phyloP scores from a whole-genome alignment of 2,888 invertebrate genomes.

The Lithodes maja region DNA sequence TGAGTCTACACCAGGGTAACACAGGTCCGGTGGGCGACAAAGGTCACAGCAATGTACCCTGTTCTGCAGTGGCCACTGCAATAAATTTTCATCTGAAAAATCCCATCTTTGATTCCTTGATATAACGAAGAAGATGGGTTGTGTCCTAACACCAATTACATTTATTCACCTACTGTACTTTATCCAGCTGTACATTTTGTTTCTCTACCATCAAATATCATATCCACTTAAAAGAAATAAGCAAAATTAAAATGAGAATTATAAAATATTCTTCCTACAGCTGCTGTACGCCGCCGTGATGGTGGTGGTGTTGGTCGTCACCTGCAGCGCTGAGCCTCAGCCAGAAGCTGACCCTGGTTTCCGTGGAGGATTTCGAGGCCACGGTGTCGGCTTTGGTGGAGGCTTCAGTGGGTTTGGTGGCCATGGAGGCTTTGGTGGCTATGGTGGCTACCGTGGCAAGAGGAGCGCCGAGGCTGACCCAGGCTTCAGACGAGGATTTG shows the following conservation, averaged over 20 bases:
- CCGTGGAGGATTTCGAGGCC: background rate
- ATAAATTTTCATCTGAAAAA: no score
- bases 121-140: no score
- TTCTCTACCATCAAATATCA: background rate
- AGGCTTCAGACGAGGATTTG: conserved; percentile 28
- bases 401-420: conserved; percentile 17
- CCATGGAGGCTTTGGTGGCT: background rate
- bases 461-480: conserved; percentile 31
- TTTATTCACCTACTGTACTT: background rate
- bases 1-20: background rate
- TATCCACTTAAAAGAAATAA: no score
- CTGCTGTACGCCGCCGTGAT: background rate
- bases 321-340: conserved; percentile 28
- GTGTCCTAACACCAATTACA: background rate
- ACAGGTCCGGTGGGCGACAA: no score
- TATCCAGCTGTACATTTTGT: background rate
- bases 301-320: background rate
- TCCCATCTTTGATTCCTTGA: no score
- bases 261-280: no score
- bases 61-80: no score
- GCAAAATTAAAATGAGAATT: no score
- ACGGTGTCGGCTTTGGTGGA: conserved; percentile 16
- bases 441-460: conserved; percentile 32
- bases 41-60: no score
- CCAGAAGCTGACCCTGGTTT: conserved; percentile 24